Base-by-base conservation (phyloP, 2,888 invertebrate genomes). In the Anoplius nigerrimus region DNA sequence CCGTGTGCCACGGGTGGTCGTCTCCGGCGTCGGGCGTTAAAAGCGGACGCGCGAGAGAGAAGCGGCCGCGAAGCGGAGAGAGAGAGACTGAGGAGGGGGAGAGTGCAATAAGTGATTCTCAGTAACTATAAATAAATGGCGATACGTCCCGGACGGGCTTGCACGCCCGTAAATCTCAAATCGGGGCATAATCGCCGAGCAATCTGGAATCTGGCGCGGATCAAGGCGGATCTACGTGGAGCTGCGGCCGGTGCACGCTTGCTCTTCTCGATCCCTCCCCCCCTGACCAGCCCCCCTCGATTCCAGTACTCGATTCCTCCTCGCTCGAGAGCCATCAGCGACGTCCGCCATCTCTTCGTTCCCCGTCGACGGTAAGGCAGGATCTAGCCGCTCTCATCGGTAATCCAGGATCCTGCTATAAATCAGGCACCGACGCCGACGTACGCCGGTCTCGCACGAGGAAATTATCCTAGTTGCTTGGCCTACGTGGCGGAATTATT, bases 61-160 rank as follows among this genome's bases (percentile, higher is more conserved):
- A 6, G 5, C 42, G 42, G 42, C 42, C 42, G 42, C 42, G 48
- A 48, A 16, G 4, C n/a, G 3, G 45, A 45, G 16, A n/a, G 45
- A 45, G 45, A 45, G 11, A 45, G 45, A 45, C 4, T 3, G 45
- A n/a, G n/a, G 11, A 48, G 18, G 48, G 48, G n/a, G 48, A 48
- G 34, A 34, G 34, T 5, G 34, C 56, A 64, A 71, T 69, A 64
- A 76, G 71, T 69, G 80, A 83, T 83, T 81, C 80, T 55, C 56
- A 55, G 66, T 69, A 70, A 74, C 80, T 79, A 82, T 82, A 83
- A 83, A 84, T 83, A 84, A 83, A 79, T 78, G 78, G 68, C 72
- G 79, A 74, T 69, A 24, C 58, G 62, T 63, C 54, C 57, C 11
- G 68, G 60, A 77, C 70, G 63, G 71, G 63, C 65, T 67, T 65